A percentile compares a stretch with the other conserved stretches of the same genome.
Evolutionary conservation across 1,140 invertebrate genomes (phyloP).

Genomic region (Drosophila kikkawai): DNA sequence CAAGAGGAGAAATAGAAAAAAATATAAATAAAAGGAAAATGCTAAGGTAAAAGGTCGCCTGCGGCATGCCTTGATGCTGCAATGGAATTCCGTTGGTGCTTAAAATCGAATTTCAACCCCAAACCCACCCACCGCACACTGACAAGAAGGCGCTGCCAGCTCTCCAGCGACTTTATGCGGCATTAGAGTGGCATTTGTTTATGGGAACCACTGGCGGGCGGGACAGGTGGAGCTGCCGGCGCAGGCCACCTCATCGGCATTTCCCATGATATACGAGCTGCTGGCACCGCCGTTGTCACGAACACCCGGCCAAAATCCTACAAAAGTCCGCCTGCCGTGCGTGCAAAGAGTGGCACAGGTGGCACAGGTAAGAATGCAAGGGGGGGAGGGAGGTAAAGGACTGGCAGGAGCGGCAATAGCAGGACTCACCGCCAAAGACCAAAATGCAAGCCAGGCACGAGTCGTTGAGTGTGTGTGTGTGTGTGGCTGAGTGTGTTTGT

Average conservation of each 20-base stretch:
- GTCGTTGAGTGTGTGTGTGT: conserved; percentile 10
- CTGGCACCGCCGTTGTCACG: conserved; percentile 56
- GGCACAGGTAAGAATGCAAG: conserved; percentile 14
- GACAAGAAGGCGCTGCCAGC: conserved; percentile 53
- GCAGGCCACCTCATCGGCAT: conserved; percentile 35
- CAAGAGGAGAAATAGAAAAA: not conserved
- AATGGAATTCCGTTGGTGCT: conserved; percentile 72
- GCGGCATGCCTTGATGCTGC: conserved; percentile 60
- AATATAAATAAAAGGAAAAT: conserved; percentile 11
- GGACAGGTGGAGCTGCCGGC: not conserved
- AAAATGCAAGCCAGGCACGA: conserved; percentile 37
- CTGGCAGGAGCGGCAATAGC: conserved; percentile 3
- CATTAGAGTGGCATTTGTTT: conserved; percentile 83
- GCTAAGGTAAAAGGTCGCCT: conserved; percentile 24
- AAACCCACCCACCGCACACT: conserved; percentile 16
- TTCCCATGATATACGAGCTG: conserved; percentile 52
- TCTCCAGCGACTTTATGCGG: conserved; percentile 69
- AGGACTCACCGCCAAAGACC: conserved; percentile 47
- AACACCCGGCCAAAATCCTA: conserved; percentile 69
- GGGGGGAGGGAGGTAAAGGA: not conserved
- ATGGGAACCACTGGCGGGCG: conserved; percentile 58
- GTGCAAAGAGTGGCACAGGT: conserved; percentile 63
- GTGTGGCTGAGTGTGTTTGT: conserved; percentile 26
- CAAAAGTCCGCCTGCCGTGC: conserved; percentile 73
- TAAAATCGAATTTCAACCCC: conserved; percentile 74